Base-by-base conservation (phyloP, 2,113 vertebrate species). In the zebrafish (Danio rerio) region DNA sequence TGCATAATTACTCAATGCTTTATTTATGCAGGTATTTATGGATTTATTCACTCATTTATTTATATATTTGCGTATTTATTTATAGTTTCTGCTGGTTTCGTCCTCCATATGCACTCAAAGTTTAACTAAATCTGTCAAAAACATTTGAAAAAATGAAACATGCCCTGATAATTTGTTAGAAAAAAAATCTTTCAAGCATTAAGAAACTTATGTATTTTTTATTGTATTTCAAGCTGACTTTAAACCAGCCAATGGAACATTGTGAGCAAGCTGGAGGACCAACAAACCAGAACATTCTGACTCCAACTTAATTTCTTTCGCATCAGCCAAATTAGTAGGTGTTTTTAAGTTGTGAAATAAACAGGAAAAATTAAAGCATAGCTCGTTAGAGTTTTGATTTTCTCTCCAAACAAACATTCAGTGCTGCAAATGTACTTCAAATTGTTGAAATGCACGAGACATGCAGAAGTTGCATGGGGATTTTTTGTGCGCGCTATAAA, bases 381-480 rank as follows among this genome's bases (percentile, higher is more conserved):
- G 10, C 18, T 6, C 45, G 9, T 49, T 9, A 7, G 1, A 13
- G 15, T 45, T 21, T 61, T 9, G 0, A 13, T 49, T 16, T 21
- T 47, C 11, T 76, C 59, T 58, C 15, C 12, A 56, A 42, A 31
- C 55, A 5, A 6, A 70, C 18, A 58, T 45, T 45, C 9, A 9
- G n/a, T 62, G 43, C 6, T 16, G 18, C 18, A 77, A 40, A 11
- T 45, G 18, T 18, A 31, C 4, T 11, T 18, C 47, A 52, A 21
- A 20, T 16, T 45, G 63, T 18, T 9, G 31, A 55, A 47, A 21
- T 15, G 21, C 62, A 18, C 20, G 18, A 58, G 4, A 65, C 16
- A 77, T 58, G 53, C 72, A 74, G 63, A 50, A 42, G 7, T 76
- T 50, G 73, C 81, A 61, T 63, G 55, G 18, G 49, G 6, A 20